Percentiles rank a stretch among this genome's conserved stretches.
Conservation (phyloP, 2,113 vertebrate species). For the Nycticebus coucang region DNA sequence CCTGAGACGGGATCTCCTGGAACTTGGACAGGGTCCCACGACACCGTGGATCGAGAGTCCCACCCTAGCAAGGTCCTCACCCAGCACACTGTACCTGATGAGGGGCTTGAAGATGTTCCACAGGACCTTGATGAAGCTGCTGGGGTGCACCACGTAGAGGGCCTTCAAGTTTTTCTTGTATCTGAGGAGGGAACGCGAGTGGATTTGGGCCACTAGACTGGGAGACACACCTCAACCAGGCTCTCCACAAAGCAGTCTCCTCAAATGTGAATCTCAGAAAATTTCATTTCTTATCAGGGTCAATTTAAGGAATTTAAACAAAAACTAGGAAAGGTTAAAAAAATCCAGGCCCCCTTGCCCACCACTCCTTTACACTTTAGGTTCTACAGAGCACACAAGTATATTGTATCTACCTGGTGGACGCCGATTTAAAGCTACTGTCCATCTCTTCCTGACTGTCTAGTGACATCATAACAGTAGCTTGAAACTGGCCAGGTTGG, state of each 20-base stretch:
- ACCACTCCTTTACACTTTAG: accelerated
- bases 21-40: accelerated
- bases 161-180: slow-evolving; percentile 95
- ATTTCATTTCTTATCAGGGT: not conserved
- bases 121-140: slow-evolving; percentile 90
- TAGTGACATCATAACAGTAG: accelerated
- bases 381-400: not conserved
- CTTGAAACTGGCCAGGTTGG: not conserved
- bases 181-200: slow-evolving; percentile 75
- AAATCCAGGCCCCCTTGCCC: accelerated
- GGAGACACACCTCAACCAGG: accelerated
- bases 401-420: no score
- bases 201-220: accelerated
- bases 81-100: slow-evolving; percentile 86
- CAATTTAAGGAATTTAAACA: accelerated
- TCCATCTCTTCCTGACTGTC: not conserved
- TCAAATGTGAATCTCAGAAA: accelerated
- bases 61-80: accelerated
- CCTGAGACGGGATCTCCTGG: accelerated
- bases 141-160: slow-evolving; percentile 92
- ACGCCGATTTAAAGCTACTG: accelerated
- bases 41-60: not conserved
- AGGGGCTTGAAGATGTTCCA: slow-evolving; percentile 94
- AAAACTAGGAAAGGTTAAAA: not conserved
- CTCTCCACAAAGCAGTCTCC: accelerated